A percentile compares a stretch with the other conserved stretches of the same genome.
These are phyloP conservation scores for Eilema griseolum DNA, from an alignment of 2,888 invertebrate genomes.

Conservation along the genomic window DNA sequence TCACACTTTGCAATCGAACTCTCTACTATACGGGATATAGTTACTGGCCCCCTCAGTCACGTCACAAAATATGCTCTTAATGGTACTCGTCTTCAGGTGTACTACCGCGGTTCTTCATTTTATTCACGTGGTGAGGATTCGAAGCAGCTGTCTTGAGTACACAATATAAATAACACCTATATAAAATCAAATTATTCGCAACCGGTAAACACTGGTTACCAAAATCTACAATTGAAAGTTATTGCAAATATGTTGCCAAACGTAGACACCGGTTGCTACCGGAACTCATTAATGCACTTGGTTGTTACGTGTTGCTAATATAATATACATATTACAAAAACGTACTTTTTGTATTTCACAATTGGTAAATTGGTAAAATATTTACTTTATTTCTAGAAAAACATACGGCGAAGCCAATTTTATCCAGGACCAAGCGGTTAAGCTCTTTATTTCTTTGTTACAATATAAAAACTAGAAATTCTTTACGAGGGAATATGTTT, in stretches of 20 bases:
- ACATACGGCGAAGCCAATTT: background rate
- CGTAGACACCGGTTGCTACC: slow-evolving; percentile 23
- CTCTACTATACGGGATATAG: too few species aligned
- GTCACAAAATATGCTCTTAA: too few species aligned
- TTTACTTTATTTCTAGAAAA: background rate
- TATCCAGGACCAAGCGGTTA: too few species aligned
- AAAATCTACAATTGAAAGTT: slow-evolving; percentile 35
- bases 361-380: background rate
- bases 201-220: slow-evolving; percentile 25
- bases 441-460: too few species aligned
- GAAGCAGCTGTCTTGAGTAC: too few species aligned
- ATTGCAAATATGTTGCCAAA: slow-evolving; percentile 46
- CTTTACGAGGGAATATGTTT: too few species aligned
- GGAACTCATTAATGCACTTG: slow-evolving; percentile 34
- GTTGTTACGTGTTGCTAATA: slow-evolving; percentile 27
- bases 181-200: slow-evolving; percentile 18
- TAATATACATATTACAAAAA: background rate
- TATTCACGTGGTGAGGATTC: too few species aligned
- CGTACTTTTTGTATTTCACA: slow-evolving; percentile 3
- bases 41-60: too few species aligned
- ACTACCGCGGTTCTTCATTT: too few species aligned
- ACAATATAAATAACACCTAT: slow-evolving; percentile 1
- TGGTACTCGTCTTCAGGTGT: too few species aligned
- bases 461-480: too few species aligned
- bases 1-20: too few species aligned